Evolutionary conservation across 2,888 invertebrate species (phyloP), one percentile per base, ranked within the genome.

Genomic region (Dynastes tityus): DNA sequence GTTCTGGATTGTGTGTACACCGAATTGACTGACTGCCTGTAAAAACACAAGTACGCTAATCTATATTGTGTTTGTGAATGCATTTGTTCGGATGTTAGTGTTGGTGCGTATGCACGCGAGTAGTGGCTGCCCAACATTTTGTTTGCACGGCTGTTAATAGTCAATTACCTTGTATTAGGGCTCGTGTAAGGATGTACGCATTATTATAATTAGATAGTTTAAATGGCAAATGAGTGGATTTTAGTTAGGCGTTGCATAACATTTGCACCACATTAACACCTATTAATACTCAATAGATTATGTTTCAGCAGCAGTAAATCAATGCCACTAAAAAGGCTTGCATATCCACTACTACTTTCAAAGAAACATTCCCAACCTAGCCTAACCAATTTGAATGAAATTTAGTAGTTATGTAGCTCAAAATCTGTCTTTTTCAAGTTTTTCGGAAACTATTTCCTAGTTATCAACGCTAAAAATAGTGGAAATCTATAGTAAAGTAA

Each of bases 171-270:
- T 29, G 63, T 2, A 63, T 29, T 63, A 61, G 29, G 27, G 63
- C 29, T 63, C n/a, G 55, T 58, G 22, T 58, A 58, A 22, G 8
- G 16, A 27, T 29, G 27, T 11, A 29, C 8, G 27, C 32, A 63
- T 63, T 63, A 63, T 63, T 63, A 63, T 63, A 63, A 63, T 63
- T 58, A 22, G 55, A 1, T 63, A 32, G 37, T 63, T 63, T n/a
- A 32, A 63, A 63, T 32, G 29, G 22, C 63, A 5, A 63, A 63
- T 63, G 63, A 5, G 63, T 27, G 11, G 22, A 22, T 22, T 55
- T 55, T 13, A 45, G 45, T 11, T 45, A 45, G 45, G 45, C 8
- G 45, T 2, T 45, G 11, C 9, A 2, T 45, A 45, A 45, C 45
- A 45, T 8, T 45, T 45, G 45, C 0, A 11, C 45, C 0, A 11